Evolutionary conservation across 1,140 invertebrate species (phyloP).

Genomic region (Sesamia nonagrioides): DNA sequence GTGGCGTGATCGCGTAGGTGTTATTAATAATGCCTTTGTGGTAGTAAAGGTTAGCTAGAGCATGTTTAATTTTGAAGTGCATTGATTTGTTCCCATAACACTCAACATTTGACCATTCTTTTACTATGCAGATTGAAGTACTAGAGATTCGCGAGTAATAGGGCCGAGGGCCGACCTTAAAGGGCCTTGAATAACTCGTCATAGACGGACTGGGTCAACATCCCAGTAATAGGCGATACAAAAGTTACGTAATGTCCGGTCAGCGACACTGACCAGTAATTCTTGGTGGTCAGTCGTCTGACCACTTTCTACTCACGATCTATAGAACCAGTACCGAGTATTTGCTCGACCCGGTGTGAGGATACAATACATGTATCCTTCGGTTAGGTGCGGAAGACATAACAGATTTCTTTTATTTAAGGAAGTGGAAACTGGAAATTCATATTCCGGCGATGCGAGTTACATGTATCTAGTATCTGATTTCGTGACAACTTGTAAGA

Average conservation of each 20-base stretch:
- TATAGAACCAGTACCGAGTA: background rate
- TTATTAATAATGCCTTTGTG: conserved; percentile 2
- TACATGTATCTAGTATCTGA: too few species aligned
- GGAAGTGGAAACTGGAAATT: background rate
- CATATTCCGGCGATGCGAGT: background rate
- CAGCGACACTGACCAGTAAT: background rate
- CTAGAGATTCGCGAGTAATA: background rate
- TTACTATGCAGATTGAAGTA: too few species aligned
- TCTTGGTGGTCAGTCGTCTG: background rate
- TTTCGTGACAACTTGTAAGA: too few species aligned
- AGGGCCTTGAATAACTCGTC: conserved; percentile 13
- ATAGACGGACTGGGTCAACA: conserved; percentile 19
- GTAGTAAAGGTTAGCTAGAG: background rate
- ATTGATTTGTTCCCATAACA: background rate
- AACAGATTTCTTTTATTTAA: background rate
- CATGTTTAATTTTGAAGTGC: background rate
- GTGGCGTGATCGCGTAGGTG: conserved; percentile 13
- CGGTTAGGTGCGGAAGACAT: background rate
- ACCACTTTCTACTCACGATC: conserved; percentile 16
- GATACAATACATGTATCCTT: too few species aligned
- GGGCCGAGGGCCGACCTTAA: conserved; percentile 7
- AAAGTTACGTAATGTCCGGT: conserved; percentile 5
- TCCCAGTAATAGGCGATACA: conserved; percentile 3
- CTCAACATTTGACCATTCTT: background rate
- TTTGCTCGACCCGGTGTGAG: background rate